These are phyloP conservation scores for Drosophila malerkotliana DNA, from an alignment of 1,140 invertebrate species.

Conservation along the genomic window DNA sequence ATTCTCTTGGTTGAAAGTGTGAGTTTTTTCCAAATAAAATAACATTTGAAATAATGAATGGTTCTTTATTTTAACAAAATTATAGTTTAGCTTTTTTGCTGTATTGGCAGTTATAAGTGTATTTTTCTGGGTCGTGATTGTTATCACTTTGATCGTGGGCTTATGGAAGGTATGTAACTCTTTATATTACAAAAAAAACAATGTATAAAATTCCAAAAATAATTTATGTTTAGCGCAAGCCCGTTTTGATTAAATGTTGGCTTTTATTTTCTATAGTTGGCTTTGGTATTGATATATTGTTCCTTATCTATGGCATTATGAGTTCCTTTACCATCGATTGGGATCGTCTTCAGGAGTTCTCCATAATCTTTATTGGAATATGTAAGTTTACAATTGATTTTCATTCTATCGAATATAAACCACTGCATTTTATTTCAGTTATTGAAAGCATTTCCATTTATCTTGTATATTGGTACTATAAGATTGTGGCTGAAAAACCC, in stretches of 20 bases:
- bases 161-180: conserved; percentile 45
- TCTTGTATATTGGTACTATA: conserved; percentile 48
- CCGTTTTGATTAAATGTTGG: conserved; percentile 46
- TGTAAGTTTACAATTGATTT: conserved; percentile 16
- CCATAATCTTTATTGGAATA: conserved; percentile 55
- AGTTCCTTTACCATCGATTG: conserved; percentile 47
- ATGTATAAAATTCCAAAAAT: background rate
- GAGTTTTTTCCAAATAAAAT: conserved; percentile 5
- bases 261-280: conserved; percentile 55
- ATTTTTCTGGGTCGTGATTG: conserved; percentile 58
- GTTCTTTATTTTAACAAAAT: background rate
- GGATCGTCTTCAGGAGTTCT: conserved; percentile 44
- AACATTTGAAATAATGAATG: background rate
- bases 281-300: conserved; percentile 46
- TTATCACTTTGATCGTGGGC: conserved; percentile 55
- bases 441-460: conserved; percentile 52
- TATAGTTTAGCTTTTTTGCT: conserved; percentile 39
- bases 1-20: conserved; percentile 36
- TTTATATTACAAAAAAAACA: background rate
- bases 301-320: conserved; percentile 50
- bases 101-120: conserved; percentile 55
- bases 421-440: conserved; percentile 19
- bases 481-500: conserved; percentile 19
- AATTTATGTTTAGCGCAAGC: conserved; percentile 28
- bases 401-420: background rate